Conservation (phyloP, 2,888 invertebrate species). For the Tyria jacobaeae region DNA sequence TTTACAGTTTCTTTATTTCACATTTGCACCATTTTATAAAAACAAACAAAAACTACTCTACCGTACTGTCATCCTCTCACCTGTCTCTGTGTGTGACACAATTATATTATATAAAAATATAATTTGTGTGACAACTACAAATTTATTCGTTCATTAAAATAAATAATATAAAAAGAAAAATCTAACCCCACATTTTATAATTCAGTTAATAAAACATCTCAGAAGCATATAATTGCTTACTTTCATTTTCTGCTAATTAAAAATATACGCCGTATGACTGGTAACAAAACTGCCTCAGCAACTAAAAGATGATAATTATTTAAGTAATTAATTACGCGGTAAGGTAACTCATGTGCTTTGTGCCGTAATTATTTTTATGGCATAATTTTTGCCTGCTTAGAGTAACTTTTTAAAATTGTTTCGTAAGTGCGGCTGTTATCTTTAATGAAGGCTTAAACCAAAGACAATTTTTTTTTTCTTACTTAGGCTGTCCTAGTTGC, state of each 20-base stretch:
- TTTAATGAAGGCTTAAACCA: no score
- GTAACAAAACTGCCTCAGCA: slow-evolving; percentile 16
- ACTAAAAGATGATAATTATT: slow-evolving; percentile 44
- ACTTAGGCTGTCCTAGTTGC: no score
- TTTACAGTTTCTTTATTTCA: background rate
- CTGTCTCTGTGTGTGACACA: background rate
- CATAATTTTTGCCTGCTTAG: slow-evolving; percentile 12
- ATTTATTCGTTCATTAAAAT: background rate
- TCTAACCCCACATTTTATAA: slow-evolving; percentile 14
- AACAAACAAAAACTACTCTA: background rate
- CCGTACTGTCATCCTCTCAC: background rate
- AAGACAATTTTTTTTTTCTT: no score
- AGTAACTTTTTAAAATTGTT: background rate
- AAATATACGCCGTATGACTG: slow-evolving; percentile 37
- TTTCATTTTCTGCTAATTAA: slow-evolving; percentile 61
- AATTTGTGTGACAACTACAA: background rate
- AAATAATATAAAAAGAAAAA: background rate
- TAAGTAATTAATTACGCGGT: slow-evolving; percentile 38
- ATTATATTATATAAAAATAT: no score
- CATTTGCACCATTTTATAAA: background rate
- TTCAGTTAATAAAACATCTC: slow-evolving; percentile 20
- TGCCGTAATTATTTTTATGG: slow-evolving; percentile 34
- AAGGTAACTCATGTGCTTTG: slow-evolving; percentile 30
- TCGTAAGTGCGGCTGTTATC: background rate
- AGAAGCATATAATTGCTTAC: slow-evolving; percentile 31